Percentiles rank a stretch among this genome's conserved stretches.
Conservation (phyloP, 2,797 vertebrate genomes). For the Chanos chanos region DNA sequence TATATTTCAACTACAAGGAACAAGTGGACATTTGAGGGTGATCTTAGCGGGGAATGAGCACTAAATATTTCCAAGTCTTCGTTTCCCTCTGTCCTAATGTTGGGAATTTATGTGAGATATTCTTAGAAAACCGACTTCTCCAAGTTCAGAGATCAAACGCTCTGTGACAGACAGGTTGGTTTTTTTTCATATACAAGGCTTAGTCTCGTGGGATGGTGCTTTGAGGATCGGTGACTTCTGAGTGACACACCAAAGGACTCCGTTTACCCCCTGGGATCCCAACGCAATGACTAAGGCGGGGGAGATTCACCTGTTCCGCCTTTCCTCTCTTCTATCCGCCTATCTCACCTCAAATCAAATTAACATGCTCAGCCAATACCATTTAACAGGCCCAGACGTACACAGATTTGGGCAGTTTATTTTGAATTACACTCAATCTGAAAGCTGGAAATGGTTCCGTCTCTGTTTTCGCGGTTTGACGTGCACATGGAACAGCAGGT, state of each 20-base stretch:
- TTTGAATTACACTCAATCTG: slow-evolving; percentile 49
- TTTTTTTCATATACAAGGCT: slow-evolving; percentile 16
- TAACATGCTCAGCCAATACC: slow-evolving; percentile 35
- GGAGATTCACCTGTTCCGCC: slow-evolving; percentile 8
- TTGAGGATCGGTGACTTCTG: slow-evolving; percentile 8
- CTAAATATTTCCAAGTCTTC: background rate
- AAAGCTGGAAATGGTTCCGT: slow-evolving; percentile 29
- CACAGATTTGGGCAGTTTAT: slow-evolving; percentile 24
- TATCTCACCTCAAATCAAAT: slow-evolving; percentile 18
- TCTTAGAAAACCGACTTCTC: no score
- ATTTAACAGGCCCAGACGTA: slow-evolving; percentile 25
- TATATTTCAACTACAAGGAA: no score
- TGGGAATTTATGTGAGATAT: no score
- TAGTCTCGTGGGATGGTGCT: slow-evolving; percentile 6
- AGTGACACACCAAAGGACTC: slow-evolving; percentile 21
- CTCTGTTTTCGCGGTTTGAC: slow-evolving; percentile 29
- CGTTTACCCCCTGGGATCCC: background rate
- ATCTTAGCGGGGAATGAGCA: no score
- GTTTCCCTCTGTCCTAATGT: no score
- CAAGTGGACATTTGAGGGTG: no score
- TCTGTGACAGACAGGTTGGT: background rate
- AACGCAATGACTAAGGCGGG: background rate
- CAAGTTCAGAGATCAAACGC: background rate
- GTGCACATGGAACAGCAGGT: slow-evolving; percentile 48
- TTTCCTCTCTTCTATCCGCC: background rate